Percentiles rank a stretch among this genome's conserved stretches.
These are phyloP conservation scores for Heterocephalus glaber DNA, from an alignment of 2,113 vertebrate genomes.

Conservation along the genomic window DNA sequence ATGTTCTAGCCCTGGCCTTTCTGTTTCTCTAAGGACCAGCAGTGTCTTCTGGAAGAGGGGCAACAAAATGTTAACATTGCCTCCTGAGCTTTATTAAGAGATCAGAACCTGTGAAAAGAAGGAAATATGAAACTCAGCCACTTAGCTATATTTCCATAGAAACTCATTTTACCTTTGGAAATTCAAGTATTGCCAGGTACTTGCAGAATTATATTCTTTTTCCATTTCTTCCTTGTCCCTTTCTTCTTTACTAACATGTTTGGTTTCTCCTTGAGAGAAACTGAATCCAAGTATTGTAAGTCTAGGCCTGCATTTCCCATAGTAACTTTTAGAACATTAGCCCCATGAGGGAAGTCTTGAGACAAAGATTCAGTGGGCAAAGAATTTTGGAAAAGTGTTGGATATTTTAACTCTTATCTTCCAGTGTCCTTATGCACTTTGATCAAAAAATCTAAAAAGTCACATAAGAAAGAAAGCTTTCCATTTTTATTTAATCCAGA, in stretches of 20 bases:
- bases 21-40: background rate
- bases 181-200: slow-evolving; percentile 36
- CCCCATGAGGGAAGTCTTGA: slow-evolving; percentile 64
- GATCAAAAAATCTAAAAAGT: slow-evolving; percentile 69
- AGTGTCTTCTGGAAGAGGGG: background rate
- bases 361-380: slow-evolving; percentile 42
- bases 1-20: background rate
- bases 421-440: slow-evolving; percentile 54
- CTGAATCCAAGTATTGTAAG: slow-evolving; percentile 61
- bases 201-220: slow-evolving; percentile 67
- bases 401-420: slow-evolving; percentile 37
- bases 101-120: slow-evolving; percentile 38
- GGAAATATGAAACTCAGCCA: background rate
- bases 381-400: slow-evolving; percentile 60
- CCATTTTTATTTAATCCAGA: slow-evolving; percentile 69
- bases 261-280: slow-evolving; percentile 63
- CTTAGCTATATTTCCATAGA: slow-evolving; percentile 57
- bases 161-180: slow-evolving; percentile 59
- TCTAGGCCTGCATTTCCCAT: slow-evolving; percentile 68
- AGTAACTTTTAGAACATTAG: slow-evolving; percentile 71
- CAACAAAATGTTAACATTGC: background rate
- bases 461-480: slow-evolving; percentile 57
- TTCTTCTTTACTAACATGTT: slow-evolving; percentile 52
- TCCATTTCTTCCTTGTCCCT: slow-evolving; percentile 54
- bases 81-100: slow-evolving; percentile 33